Evolutionary conservation across 2,797 vertebrate genomes (phyloP), one percentile per base, ranked within the genome.

Genomic region (Pogonophryne albipinna): DNA sequence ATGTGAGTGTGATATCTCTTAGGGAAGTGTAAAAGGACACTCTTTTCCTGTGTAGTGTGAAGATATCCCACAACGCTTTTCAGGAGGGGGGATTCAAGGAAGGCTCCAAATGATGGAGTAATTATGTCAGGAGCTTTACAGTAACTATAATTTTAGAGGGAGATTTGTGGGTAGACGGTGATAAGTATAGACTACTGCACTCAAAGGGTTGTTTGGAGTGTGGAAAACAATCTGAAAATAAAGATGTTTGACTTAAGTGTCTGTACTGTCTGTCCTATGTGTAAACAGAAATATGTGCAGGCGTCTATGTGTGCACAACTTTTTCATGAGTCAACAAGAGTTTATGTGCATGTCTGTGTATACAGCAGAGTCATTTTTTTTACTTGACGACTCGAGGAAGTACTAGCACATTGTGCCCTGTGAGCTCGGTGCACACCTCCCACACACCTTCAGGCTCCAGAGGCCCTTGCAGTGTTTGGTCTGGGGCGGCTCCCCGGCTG

Each of bases 371-470:
- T 93, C 91, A 93, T 90, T 85, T 88, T 87, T 89, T 88, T 86
- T 53, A 83, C 86, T 90, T 87, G 55, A 83, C 64, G 27, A 27
- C 4, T 27, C 1, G 17, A 74, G 84, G 79, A 89, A 86, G 84
- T 87, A 88, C 83, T 71, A 86, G 80, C 85, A 74, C 81, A 78
- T 66, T 75, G 84, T 88, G 89, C 85, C 91, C 88, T 62, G 27
- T 78, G 81, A 83, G 83, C 76, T 68, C 42, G 14, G 80, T 19
- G 77, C 71, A 90, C 87, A 86, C 89, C 90, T 90, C 90, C 92
- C 89, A 91, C 90, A 89, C 87, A 64, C 90, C 87, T 86, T 72
- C 51, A 83, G 91, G 86, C 89, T 92, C 89, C 85, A 82, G 88
- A 83, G 89, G 83, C 89, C 79, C 83, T 84, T 55, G 59, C 82